These are phyloP conservation scores for Callinectes sapidus DNA, from an alignment of 2,888 invertebrate genomes.

Conservation along the genomic window DNA sequence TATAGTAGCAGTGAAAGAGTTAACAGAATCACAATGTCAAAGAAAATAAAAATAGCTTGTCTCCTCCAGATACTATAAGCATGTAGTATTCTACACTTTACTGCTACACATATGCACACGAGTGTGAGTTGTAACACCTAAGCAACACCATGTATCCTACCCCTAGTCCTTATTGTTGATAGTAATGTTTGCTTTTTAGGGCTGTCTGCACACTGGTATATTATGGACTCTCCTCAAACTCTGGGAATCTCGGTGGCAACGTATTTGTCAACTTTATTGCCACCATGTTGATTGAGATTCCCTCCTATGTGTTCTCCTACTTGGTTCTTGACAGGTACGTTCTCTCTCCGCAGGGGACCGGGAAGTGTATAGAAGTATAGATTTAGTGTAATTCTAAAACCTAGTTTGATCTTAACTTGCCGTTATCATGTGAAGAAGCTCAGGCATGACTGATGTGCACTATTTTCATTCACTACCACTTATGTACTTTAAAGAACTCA, in stretches of 20 bases:
- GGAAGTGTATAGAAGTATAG: background rate
- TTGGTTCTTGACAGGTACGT: constrained; percentile 70
- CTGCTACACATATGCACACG: background rate
- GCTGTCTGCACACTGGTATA: constrained; percentile 73
- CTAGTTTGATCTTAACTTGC: constrained; percentile 7
- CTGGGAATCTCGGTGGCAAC: constrained; percentile 73
- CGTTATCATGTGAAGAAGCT: background rate
- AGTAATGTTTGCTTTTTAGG: constrained; percentile 58
- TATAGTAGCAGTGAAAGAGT: background rate
- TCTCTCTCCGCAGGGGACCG: constrained; percentile 39
- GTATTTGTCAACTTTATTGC: constrained; percentile 73
- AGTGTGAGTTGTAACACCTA: background rate
- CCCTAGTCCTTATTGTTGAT: background rate
- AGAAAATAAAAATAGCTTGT: background rate
- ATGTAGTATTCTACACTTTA: background rate
- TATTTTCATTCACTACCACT: constrained; percentile 3
- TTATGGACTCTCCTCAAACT: constrained; percentile 74
- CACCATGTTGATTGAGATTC: constrained; percentile 72
- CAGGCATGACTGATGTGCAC: background rate
- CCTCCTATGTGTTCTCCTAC: constrained; percentile 70
- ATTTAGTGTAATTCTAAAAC: constrained; percentile 31
- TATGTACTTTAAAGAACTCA: background rate
- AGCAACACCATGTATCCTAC: background rate
- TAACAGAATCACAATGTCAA: too few relatives aligned
- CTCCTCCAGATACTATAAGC: background rate